A percentile compares a stretch with the other conserved stretches of the same genome.
phyloP scores from a whole-genome alignment of 2,797 vertebrate genomes.

The Cephalopachus bancanus region DNA sequence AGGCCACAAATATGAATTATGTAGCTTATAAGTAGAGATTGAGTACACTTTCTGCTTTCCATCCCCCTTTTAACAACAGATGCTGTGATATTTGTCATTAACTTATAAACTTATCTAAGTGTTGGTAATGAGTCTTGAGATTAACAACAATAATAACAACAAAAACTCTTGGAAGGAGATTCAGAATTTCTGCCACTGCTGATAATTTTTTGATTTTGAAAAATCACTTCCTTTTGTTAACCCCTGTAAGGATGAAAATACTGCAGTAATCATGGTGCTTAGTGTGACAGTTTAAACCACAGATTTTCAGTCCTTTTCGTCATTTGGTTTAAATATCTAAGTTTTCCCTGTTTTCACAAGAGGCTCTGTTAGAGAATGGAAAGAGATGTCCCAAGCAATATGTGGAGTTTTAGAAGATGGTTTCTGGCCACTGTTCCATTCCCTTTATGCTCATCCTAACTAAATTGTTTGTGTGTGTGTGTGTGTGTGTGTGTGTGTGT shows the following conservation, averaged over 20 bases:
- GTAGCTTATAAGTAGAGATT: not conserved
- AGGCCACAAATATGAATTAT: not conserved
- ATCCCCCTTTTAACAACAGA: not conserved
- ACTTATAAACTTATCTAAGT: constrained; percentile 3
- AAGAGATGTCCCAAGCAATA: not conserved
- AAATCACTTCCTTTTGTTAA: not conserved
- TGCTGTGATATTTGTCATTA: not conserved
- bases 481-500: not conserved
- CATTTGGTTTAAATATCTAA: not conserved
- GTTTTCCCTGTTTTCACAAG: not conserved
- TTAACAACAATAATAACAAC: not conserved
- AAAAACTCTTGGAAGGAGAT: not conserved
- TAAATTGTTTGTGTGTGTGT: not conserved
- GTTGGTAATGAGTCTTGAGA: not conserved
- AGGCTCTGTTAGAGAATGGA: not conserved
- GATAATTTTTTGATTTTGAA: constrained; percentile 12
- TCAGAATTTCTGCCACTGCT: constrained; percentile 17
- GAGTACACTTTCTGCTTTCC: not conserved
- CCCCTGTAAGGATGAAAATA: not conserved
- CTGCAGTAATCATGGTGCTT: not conserved
- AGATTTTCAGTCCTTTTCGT: not conserved
- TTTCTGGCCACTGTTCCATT: not conserved
- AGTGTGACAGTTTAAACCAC: not conserved
- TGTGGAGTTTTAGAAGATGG: not conserved
- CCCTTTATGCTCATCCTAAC: not conserved